Evolutionary conservation across 1,140 invertebrate species (phyloP).

Genomic region (Ceratina calcarata): DNA sequence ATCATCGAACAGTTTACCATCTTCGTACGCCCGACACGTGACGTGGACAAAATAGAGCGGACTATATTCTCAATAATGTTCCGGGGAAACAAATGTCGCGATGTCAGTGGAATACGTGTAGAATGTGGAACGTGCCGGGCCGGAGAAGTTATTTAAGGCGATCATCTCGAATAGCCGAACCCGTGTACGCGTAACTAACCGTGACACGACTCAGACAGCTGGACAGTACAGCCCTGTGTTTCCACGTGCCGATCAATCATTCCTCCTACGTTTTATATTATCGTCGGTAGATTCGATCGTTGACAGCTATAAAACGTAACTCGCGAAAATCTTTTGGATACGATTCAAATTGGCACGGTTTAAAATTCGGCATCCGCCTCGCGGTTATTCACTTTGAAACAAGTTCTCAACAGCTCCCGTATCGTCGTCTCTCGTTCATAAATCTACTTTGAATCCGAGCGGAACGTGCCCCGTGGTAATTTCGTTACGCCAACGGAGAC

Average conservation of each 20-base stretch:
- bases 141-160: conserved; percentile 38
- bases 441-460: conserved; percentile 58
- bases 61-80: too few species aligned
- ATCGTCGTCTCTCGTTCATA: conserved; percentile 55
- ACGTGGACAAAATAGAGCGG: too few species aligned
- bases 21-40: too few species aligned
- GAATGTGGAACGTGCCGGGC: conserved; percentile 2
- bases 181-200: conserved; percentile 37
- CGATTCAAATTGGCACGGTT: neutral
- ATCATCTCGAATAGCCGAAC: conserved; percentile 7
- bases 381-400: conserved; percentile 39
- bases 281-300: neutral
- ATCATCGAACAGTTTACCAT: too few species aligned
- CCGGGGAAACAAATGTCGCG: too few species aligned
- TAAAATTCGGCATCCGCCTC: neutral
- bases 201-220: conserved; percentile 55
- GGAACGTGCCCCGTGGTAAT: conserved; percentile 56
- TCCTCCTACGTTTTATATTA: neutral
- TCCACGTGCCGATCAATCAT: conserved; percentile 49
- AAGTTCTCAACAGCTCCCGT: conserved; percentile 54
- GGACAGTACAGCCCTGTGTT: conserved; percentile 45
- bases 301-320: neutral
- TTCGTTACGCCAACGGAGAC: conserved; percentile 55
- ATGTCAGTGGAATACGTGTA: too few species aligned
- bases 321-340: neutral